A percentile compares a stretch with the other conserved stretches of the same genome.
Evolutionary conservation across 2,113 vertebrate genomes (phyloP).

Genomic region (Varanus salvator): DNA sequence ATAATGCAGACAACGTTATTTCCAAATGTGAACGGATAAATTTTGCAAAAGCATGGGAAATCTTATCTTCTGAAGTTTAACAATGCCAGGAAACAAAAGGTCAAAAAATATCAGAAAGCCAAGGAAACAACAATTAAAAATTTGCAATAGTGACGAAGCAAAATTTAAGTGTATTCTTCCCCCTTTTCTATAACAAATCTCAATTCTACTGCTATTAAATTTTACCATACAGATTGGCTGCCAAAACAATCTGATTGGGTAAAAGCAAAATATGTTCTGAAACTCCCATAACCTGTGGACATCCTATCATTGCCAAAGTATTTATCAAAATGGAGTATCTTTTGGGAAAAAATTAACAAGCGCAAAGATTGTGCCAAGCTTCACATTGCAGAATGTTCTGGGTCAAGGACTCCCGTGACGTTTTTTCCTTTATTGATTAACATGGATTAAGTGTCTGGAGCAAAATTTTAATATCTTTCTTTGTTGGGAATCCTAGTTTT

Average conservation of each 20-base stretch:
- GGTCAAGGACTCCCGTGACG: conserved; percentile 73
- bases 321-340: conserved; percentile 44
- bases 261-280: conserved; percentile 20
- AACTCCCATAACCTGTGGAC: conserved; percentile 21
- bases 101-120: neutral
- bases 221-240: conserved; percentile 6
- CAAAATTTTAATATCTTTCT: conserved; percentile 30
- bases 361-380: conserved; percentile 51
- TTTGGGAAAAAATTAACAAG: conserved; percentile 65
- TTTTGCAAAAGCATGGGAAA: neutral
- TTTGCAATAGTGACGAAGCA: neutral
- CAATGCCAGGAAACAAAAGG: neutral
- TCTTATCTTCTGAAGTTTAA: neutral
- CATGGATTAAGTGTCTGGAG: neutral
- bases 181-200: neutral
- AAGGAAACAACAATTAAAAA: too few species aligned
- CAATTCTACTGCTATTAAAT: neutral
- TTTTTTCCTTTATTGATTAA: conserved; percentile 48
- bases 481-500: conserved; percentile 41
- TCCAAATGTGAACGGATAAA: neutral
- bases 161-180: neutral
- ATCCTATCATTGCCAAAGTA: conserved; percentile 52
- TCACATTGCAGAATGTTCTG: conserved; percentile 48
- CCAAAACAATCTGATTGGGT: neutral
- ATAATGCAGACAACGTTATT: neutral